These are phyloP conservation scores for Thymelicus sylvestris DNA, from an alignment of 2,888 invertebrate genomes.

Conservation along the genomic window DNA sequence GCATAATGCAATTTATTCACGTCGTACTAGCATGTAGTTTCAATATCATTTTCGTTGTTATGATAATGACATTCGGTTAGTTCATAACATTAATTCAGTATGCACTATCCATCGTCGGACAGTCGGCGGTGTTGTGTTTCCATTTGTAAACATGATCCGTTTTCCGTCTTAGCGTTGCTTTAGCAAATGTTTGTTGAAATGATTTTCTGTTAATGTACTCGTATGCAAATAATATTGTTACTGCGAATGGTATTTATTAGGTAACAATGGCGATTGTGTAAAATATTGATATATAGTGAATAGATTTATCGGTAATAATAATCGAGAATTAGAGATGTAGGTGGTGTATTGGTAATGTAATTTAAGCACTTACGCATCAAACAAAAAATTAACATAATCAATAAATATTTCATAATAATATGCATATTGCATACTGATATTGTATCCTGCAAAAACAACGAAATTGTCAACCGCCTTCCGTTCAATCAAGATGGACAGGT, in stretches of 20 bases:
- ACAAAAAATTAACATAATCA: too few relatives aligned
- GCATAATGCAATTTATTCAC: neutral
- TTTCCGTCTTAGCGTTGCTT: conserved; percentile 17
- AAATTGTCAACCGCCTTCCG: too few relatives aligned
- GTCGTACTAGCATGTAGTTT: conserved; percentile 1
- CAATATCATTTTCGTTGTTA: conserved; percentile 20
- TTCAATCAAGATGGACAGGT: too few relatives aligned
- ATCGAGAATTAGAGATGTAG: too few relatives aligned
- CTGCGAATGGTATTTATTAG: conserved; percentile 2
- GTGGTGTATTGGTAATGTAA: too few relatives aligned
- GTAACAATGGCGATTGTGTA: neutral
- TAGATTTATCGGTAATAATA: too few relatives aligned
- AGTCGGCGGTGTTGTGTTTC: conserved; percentile 29
- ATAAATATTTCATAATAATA: too few relatives aligned
- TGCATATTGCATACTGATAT: too few relatives aligned
- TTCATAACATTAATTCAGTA: conserved; percentile 23
- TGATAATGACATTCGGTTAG: conserved; percentile 18
- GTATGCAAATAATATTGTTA: neutral
- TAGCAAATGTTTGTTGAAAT: conserved; percentile 10
- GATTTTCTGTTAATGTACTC: conserved; percentile 15
- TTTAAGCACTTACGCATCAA: too few relatives aligned
- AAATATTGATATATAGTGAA: too few relatives aligned
- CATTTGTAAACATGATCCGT: conserved; percentile 32
- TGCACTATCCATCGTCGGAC: conserved; percentile 20
- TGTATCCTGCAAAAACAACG: too few relatives aligned